Percentiles rank a stretch among this genome's conserved stretches.
Evolutionary conservation across 2,888 invertebrate species (phyloP).

Genomic region (Philereme transversata): DNA sequence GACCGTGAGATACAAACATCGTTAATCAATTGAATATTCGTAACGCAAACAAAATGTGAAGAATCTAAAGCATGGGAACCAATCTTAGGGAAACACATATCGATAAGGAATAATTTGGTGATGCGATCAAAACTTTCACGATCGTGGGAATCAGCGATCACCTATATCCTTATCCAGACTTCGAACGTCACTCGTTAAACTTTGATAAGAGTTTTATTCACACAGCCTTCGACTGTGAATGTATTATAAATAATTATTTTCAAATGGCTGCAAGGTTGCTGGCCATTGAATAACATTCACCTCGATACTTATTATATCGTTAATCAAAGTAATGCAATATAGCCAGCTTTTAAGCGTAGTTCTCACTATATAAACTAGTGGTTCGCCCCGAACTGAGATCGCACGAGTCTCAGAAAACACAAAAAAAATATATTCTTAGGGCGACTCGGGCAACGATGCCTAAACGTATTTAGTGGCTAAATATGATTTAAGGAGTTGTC

Average conservation of each 20-base stretch:
- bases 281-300: conserved; percentile 19
- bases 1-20: conserved; percentile 31
- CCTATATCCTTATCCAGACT: conserved; percentile 18
- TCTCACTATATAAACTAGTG: too few species aligned
- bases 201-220: conserved; percentile 39
- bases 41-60: conserved; percentile 45
- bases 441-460: too few species aligned
- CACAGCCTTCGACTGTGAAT: conserved; percentile 37
- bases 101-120: conserved; percentile 63
- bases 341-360: neutral
- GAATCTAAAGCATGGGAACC: conserved; percentile 64
- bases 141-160: conserved; percentile 26
- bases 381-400: too few species aligned
- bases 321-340: conserved; percentile 14
- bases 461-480: too few species aligned
- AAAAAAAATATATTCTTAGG: too few species aligned
- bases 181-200: conserved; percentile 32
- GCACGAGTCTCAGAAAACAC: too few species aligned
- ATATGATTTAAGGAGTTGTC: too few species aligned
- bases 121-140: conserved; percentile 45
- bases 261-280: conserved; percentile 20
- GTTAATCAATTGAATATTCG: conserved; percentile 27
- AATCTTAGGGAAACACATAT: conserved; percentile 30
- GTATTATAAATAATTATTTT: conserved; percentile 31
- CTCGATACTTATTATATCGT: conserved; percentile 21